Evolutionary conservation across 35 echinoderm and acorn worm species (phyloP).

Genomic region (Lytechinus pictus): DNA sequence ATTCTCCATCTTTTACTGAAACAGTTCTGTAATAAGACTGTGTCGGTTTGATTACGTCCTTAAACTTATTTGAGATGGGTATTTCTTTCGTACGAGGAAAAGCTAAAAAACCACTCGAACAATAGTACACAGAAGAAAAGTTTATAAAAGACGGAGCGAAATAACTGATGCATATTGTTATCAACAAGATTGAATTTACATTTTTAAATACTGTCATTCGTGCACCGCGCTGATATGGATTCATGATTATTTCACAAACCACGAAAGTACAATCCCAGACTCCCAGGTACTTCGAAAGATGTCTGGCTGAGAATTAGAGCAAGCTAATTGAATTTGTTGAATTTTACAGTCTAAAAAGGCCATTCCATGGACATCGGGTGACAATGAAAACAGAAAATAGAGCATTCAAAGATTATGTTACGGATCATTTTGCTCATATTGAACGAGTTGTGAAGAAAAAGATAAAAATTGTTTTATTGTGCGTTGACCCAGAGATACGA

Average conservation of each 20-base stretch:
- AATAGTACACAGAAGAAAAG: no score
- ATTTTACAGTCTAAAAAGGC: background rate
- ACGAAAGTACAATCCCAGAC: background rate
- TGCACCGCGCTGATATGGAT: background rate
- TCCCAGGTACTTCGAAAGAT: background rate
- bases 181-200: background rate
- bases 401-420: slow-evolving; percentile 20
- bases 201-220: background rate
- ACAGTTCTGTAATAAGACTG: no score
- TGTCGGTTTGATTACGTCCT: no score
- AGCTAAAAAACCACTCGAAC: no score
- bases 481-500: background rate
- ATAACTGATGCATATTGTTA: background rate
- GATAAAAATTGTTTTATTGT: background rate
- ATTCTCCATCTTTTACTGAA: no score
- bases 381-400: background rate
- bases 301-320: background rate
- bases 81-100: no score
- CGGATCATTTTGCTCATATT: slow-evolving; percentile 1
- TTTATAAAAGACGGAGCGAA: no score
- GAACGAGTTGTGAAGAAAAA: background rate
- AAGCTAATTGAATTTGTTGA: background rate
- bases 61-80: no score
- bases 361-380: background rate
- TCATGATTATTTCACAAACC: background rate